Base-by-base conservation (phyloP, 30 jellyfish, hydroid and myxozoan species). In the Aurelia sp. region DNA sequence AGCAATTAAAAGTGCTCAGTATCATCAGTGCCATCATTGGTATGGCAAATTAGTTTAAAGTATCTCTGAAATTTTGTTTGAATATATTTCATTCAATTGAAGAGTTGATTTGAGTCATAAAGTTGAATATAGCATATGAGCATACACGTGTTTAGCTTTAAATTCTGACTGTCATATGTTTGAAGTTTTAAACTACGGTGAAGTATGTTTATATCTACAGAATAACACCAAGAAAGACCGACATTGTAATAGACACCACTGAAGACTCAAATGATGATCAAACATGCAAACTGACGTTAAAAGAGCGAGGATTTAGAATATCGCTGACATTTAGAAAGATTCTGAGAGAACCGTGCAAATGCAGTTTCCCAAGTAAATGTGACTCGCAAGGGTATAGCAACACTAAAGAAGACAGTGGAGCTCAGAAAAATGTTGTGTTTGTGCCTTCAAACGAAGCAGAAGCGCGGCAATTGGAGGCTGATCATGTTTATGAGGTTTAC, bases 191-290 rank as follows among this genome's bases (percentile, higher is more conserved):
- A 40, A 40, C 51, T 40, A 40, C 51, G 10, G 15, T 44, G 55
- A 7, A 9, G 9, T 44, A 8, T 9, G 55, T 44, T 44, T 44
- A 9, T 16, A 44, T 44, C 55, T 44, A 40, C 62, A 95, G 99
- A 57, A 95, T 95, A 44, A 89, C 99, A 20, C 99, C 99, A 57
- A 90, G 99, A 57, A 84, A 80, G 78, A 78, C 79, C 12, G 99
- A 95, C 75, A 84, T 95, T 48, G 97, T 95, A 38, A 20, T 72
- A 63, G 93, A 84, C 31, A 65, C 86, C 13, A 38, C 83, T 15
- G 53, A 58, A 48, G 84, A 65, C 68, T 24, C 80, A 17, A 80
- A 68, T 66, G 88, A 63, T 3, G 92, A 50, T 15, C 18, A 20
- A 7, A 20, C 70, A 9, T 17, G 47, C 50, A 81, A 82, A 52